Percentiles rank a stretch among this genome's conserved stretches.
Conservation (phyloP, 2,888 invertebrate genomes). For the Mimas tiliae region DNA sequence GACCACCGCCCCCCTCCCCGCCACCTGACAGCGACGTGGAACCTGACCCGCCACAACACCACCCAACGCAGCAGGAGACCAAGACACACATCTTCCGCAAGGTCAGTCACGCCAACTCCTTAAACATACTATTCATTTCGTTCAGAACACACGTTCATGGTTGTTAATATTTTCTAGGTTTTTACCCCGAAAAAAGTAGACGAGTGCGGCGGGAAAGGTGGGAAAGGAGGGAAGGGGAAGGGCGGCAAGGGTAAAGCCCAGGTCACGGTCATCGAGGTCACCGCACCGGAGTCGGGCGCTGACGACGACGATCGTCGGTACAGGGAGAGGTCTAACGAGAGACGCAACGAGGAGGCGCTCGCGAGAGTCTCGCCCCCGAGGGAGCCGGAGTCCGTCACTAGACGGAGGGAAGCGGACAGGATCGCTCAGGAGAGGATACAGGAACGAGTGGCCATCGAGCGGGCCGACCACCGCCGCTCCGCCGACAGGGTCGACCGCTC, state of each 20-base stretch:
- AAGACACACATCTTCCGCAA: conserved; percentile 76
- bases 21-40: conserved; percentile 59
- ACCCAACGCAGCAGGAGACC: conserved; percentile 58
- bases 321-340: conserved; percentile 63
- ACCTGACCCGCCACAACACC: conserved; percentile 58
- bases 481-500: conserved; percentile 54
- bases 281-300: conserved; percentile 67
- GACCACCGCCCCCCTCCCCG: conserved; percentile 41
- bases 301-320: conserved; percentile 75
- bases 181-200: conserved; percentile 86
- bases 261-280: conserved; percentile 88
- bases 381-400: conserved; percentile 52
- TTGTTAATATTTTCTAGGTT: conserved; percentile 56
- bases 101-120: conserved; percentile 45
- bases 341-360: conserved; percentile 68
- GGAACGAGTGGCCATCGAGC: conserved; percentile 50
- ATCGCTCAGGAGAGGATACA: conserved; percentile 53
- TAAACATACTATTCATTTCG: neutral
- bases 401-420: conserved; percentile 48
- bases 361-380: conserved; percentile 68
- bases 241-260: conserved; percentile 90
- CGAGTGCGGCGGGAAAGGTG: conserved; percentile 89
- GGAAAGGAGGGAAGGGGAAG: conserved; percentile 89
- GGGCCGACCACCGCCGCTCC: conserved; percentile 55
- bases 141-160: neutral